Evolutionary conservation across 2,113 vertebrate species (phyloP), one percentile per base, ranked within the genome.

Genomic region (Misgurnus mizolepis): DNA sequence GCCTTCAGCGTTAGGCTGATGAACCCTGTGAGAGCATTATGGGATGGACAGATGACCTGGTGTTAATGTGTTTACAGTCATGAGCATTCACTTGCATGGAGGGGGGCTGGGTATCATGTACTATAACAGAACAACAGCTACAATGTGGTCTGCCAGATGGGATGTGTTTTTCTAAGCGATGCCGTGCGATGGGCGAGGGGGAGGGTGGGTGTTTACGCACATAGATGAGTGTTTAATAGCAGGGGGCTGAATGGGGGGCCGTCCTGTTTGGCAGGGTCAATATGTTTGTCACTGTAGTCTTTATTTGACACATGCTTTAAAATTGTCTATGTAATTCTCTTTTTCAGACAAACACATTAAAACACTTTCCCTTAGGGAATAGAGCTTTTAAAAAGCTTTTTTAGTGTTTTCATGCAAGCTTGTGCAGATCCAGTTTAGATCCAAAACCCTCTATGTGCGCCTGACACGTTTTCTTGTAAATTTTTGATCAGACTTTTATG

Each of bases 91-190:
- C 45, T 7, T 17, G 53, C 15, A 17, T 11, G 6, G 4, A 3
- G 47, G 18, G 11, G 47, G 10, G 65, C 55, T 43, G 17, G 8
- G 53, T 71, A 45, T 67, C 22, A 50, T 82, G 34, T 58, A 78
- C 40, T 58, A 40, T 72, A 67, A 67, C 60, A 67, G 55, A 72
- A 58, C 67, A 81, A 43, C 15, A 3, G 12, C 56, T 22, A 62
- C 56, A 76, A 76, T 43, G 67, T 12, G 77, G 77, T 78, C 77
- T 62, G 77, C 43, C 77, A 70, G 67, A 79, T 79, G 77, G 77
- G 22, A 60, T 68, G 58, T 79, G 67, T 61, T 53, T 64, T 69
- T 39, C 47, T 62, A 10, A 50, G 45, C 4, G 22, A 18, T 62
- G 22, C 67, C 55, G 71, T 8, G 39, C 22, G 53, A 7, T n/a